These are phyloP conservation scores for Cochlearius cochlearius DNA, from an alignment of 2,113 vertebrate species.

Conservation along the genomic window DNA sequence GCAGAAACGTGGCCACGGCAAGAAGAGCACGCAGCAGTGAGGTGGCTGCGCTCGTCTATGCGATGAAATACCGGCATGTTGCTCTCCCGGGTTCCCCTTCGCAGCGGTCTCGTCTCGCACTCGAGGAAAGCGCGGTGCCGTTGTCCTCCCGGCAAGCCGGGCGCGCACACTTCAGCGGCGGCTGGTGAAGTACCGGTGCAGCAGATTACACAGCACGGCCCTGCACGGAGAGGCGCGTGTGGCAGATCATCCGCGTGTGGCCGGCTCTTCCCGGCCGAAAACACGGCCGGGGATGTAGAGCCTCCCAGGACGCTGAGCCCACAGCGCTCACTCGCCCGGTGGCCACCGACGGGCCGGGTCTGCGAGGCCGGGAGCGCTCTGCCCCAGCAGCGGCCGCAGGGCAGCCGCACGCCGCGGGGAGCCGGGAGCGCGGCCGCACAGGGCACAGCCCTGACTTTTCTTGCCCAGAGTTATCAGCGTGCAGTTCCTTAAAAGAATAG, in stretches of 20 bases:
- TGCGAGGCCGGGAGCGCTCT: fast-evolving
- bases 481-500: slow-evolving; percentile 1
- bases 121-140: background rate
- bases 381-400: background rate
- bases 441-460: background rate
- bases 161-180: fast-evolving
- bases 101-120: fast-evolving
- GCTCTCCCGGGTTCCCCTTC: fast-evolving
- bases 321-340: fast-evolving
- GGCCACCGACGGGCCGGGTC: fast-evolving
- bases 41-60: fast-evolving
- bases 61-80: background rate
- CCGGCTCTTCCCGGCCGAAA: background rate
- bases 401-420: fast-evolving
- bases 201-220: fast-evolving
- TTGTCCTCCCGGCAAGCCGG: background rate
- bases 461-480: background rate
- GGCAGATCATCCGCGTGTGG: no score
- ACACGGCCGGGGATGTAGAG: background rate
- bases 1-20: fast-evolving
- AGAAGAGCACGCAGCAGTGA: fast-evolving
- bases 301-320: background rate
- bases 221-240: background rate
- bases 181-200: background rate
- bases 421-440: fast-evolving